Evolutionary conservation across 2,113 vertebrate species (phyloP).

Genomic region (Pyrgilauda ruficollis): DNA sequence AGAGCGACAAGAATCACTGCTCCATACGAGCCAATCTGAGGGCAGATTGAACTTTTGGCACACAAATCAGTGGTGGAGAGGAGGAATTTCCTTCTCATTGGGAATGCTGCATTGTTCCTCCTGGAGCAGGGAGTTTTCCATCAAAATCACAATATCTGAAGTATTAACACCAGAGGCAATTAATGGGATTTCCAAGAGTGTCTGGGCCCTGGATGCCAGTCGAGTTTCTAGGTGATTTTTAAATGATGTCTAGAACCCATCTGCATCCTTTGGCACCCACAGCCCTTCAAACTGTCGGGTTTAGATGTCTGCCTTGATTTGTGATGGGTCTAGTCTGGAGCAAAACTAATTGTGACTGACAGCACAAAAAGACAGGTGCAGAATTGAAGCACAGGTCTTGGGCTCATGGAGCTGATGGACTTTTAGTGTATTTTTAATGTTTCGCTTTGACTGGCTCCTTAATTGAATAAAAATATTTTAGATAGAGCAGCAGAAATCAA

Average conservation of each 20-base stretch:
- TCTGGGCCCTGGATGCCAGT: not conserved
- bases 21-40: not conserved
- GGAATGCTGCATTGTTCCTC: not conserved
- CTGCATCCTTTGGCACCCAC: slow-evolving; percentile 18
- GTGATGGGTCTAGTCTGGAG: not conserved
- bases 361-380: slow-evolving; percentile 58
- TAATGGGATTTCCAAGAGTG: not conserved
- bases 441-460: slow-evolving; percentile 4
- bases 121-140: not conserved
- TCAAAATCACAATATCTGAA: not conserved
- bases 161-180: not conserved
- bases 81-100: not conserved
- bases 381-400: not conserved
- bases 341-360: slow-evolving; percentile 57
- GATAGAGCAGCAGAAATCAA: slow-evolving; percentile 70
- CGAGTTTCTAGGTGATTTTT: slow-evolving; percentile 21
- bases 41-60: not conserved
- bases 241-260: slow-evolving; percentile 20
- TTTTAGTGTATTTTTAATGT: slow-evolving; percentile 39
- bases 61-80: not conserved
- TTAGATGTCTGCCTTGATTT: not conserved
- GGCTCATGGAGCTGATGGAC: not conserved
- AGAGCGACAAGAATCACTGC: not conserved
- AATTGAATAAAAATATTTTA: slow-evolving; percentile 71
- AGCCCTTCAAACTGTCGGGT: not conserved